Evolutionary conservation across 2,797 vertebrate genomes (phyloP).

Genomic region (Alosa sapidissima): DNA sequence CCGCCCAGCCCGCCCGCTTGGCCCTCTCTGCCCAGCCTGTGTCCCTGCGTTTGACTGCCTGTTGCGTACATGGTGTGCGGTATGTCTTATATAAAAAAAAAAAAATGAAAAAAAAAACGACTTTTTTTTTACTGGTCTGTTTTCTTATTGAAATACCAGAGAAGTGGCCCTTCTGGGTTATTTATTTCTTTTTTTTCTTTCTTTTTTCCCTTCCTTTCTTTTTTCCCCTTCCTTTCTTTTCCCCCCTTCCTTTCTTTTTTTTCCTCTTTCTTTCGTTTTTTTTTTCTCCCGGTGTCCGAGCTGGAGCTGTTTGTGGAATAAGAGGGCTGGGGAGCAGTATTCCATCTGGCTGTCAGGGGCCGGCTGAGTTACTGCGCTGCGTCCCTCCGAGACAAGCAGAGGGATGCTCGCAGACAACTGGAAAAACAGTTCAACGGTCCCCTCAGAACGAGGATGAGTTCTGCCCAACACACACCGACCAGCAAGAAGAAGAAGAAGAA

Average conservation of each 20-base stretch:
- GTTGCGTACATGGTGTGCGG: slow-evolving; percentile 17
- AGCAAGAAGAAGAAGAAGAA: not conserved
- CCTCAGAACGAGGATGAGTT: not conserved
- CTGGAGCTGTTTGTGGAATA: slow-evolving; percentile 55
- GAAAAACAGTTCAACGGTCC: slow-evolving; percentile 58
- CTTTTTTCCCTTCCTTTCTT: not conserved
- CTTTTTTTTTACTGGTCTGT: slow-evolving; percentile 51
- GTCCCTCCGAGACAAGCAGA: slow-evolving; percentile 45
- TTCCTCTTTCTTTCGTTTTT: too few species aligned
- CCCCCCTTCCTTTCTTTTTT: not conserved
- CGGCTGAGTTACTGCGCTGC: slow-evolving; percentile 60
- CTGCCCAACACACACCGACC: not conserved
- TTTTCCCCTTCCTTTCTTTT: not conserved
- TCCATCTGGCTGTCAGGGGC: slow-evolving; percentile 67
- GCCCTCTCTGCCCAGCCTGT: not conserved
- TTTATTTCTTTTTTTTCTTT: slow-evolving; percentile 30
- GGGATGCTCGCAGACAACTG: slow-evolving; percentile 59
- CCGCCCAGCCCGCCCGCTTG: not conserved
- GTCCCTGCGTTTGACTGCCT: not conserved
- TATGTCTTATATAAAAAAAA: slow-evolving; percentile 15
- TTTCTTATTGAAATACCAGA: slow-evolving; percentile 61
- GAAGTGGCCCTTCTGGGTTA: slow-evolving; percentile 54
- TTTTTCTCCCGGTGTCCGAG: slow-evolving; percentile 13
- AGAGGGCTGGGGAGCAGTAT: slow-evolving; percentile 55
- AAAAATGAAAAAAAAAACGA: not conserved